Evolutionary conservation across 2,888 invertebrate genomes (phyloP), one percentile per base, ranked within the genome.

Genomic region (Coleophora flavipennella): DNA sequence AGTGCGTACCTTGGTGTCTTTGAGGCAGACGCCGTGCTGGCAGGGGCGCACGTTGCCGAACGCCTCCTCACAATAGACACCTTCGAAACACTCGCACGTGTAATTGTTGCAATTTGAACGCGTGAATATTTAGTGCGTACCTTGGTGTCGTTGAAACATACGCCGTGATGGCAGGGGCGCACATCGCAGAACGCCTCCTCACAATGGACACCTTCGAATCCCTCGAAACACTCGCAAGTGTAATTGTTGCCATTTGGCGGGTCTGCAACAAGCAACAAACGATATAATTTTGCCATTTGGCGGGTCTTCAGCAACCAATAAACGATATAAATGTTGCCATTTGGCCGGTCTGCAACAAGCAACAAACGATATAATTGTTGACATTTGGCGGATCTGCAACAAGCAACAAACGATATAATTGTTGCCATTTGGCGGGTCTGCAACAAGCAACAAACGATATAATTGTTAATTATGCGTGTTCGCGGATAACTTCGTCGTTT

Each of bases 101-200:
- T 92, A 94, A 70, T 94, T 94, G 70, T 94, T 91, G 34, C 90
- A 89, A n/a, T n/a, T n/a, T n/a, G n/a, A n/a, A n/a, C n/a, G n/a
- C n/a, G n/a, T n/a, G n/a, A n/a, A n/a, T n/a, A n/a, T n/a, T n/a
- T n/a, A n/a, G n/a, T n/a, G n/a, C n/a, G 42, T 33, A 76, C 71
- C 57, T 52, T 43, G 20, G 68, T 79, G 2, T 83, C 78, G 25
- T 74, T 74, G 46, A 86, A 67, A 59, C 93, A 94, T 39, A 71
- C 62, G 0, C 92, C 92, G 72, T 93, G 90, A 53, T 86, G 78
- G 66, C 94, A 94, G 13, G 89, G 89, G 57, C 80, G 85, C 45
- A 79, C 68, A 51, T 85, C 81, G 65, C 94, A 94, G 73, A 90
- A 94, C 2, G 92, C 89, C 38, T 75, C 71, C 64, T 93, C 91